A percentile compares a stretch with the other conserved stretches of the same genome.
Evolutionary conservation across 2,888 invertebrate genomes (phyloP).

Genomic region (Platycheirus albimanus): DNA sequence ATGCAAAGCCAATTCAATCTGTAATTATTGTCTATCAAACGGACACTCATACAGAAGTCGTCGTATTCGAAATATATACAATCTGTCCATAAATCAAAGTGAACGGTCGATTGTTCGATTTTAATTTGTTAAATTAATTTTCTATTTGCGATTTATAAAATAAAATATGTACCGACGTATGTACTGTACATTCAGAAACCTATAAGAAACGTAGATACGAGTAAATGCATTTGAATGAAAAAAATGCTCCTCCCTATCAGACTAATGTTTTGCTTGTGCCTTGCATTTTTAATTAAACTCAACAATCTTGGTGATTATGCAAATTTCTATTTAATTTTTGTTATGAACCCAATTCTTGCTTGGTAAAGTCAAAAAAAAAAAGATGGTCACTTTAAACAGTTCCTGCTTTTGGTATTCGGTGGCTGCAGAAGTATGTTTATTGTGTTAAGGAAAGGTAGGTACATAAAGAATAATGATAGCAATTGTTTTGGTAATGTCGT

Average conservation of each 20-base stretch:
- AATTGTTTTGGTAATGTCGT: constrained; percentile 25
- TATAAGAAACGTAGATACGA: too few relatives aligned
- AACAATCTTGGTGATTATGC: constrained; percentile 40
- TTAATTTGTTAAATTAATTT: constrained; percentile 25
- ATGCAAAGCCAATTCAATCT: not conserved
- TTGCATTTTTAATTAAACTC: constrained; percentile 53
- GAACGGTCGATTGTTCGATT: constrained; percentile 24
- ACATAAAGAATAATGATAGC: not conserved
- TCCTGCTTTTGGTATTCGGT: constrained; percentile 10
- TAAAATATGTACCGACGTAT: too few relatives aligned
- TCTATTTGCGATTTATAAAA: not conserved
- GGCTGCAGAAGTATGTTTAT: not conserved
- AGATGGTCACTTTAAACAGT: not conserved
- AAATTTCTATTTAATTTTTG: constrained; percentile 29
- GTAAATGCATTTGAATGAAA: constrained; percentile 35
- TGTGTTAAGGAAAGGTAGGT: not conserved
- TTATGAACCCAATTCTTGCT: not conserved
- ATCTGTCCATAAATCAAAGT: constrained; percentile 9
- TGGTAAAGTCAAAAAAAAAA: constrained; percentile 4
- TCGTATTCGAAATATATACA: not conserved
- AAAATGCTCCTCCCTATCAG: constrained; percentile 1
- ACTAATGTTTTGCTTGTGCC: constrained; percentile 27
- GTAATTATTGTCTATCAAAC: not conserved
- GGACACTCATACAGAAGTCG: not conserved
- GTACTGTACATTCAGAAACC: too few relatives aligned